Percentiles rank a stretch among this genome's conserved stretches.
These are phyloP conservation scores for Philonicus albiceps DNA, from an alignment of 2,888 invertebrate species.

Conservation along the genomic window DNA sequence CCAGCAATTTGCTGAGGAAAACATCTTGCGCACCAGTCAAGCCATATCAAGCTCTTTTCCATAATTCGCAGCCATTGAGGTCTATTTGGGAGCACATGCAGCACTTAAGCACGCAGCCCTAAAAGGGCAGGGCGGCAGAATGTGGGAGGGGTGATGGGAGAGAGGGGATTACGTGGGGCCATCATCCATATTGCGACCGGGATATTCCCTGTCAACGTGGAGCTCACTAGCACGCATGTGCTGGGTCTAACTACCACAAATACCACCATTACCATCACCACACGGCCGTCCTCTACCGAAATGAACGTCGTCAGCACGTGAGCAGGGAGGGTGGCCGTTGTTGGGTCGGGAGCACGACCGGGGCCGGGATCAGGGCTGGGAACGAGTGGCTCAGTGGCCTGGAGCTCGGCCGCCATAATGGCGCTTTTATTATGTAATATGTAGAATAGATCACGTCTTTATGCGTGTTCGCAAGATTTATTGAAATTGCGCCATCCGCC, in stretches of 20 bases:
- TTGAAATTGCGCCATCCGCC: constrained; percentile 45
- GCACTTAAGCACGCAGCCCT: constrained; percentile 12
- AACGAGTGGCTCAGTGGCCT: not conserved
- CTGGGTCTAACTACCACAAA: constrained; percentile 15
- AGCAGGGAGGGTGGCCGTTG: not conserved
- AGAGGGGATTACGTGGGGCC: constrained; percentile 43
- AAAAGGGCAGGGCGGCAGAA: not conserved
- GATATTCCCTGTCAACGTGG: constrained; percentile 48
- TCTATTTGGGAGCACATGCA: constrained; percentile 2
- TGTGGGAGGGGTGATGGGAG: not conserved
- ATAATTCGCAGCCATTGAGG: not conserved
- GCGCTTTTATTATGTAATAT: constrained; percentile 50
- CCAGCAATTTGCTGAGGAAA: not conserved
- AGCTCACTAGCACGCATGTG: constrained; percentile 47
- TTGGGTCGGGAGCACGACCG: not conserved
- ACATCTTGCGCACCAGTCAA: constrained; percentile 26
- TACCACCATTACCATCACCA: not conserved
- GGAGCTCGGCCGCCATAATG: constrained; percentile 45
- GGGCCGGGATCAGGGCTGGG: not conserved
- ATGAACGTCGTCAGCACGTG: constrained; percentile 34
- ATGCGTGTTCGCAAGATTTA: constrained; percentile 48
- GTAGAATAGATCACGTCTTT: constrained; percentile 49
- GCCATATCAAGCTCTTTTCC: not conserved
- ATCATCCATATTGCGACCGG: constrained; percentile 48
- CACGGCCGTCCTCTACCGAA: not conserved